These are phyloP conservation scores for Drosophila mayri DNA, from an alignment of 1,140 invertebrate genomes.

Conservation along the genomic window DNA sequence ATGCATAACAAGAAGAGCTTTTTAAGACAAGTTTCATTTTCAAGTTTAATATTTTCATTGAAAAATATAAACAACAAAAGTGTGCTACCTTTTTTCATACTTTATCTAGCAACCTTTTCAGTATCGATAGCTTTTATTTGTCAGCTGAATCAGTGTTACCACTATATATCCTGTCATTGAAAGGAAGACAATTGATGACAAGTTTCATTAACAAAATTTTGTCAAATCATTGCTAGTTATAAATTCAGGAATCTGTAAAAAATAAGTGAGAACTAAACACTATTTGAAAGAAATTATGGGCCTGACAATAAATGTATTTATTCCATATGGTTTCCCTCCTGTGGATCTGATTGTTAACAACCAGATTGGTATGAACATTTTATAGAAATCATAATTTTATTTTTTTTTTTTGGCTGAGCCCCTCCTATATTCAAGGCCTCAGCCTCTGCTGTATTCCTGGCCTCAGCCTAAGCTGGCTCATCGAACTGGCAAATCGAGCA, in stretches of 20 bases:
- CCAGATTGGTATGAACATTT: not conserved
- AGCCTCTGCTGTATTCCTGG: not conserved
- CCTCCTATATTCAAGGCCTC: not conserved
- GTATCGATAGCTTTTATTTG: not conserved
- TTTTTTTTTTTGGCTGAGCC: not conserved
- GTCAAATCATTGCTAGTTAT: not conserved
- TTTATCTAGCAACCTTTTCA: not conserved
- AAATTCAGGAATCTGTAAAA: not conserved
- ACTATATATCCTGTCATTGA: not conserved
- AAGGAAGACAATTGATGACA: not conserved
- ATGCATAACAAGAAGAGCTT: not conserved
- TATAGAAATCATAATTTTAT: not conserved
- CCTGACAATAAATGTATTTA: too few species aligned
- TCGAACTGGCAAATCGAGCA: constrained; percentile 13
- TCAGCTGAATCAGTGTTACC: not conserved
- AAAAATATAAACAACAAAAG: not conserved
- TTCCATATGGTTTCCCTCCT: too few species aligned
- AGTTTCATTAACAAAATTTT: not conserved
- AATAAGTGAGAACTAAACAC: not conserved
- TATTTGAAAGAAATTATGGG: not conserved
- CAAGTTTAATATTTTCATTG: not conserved
- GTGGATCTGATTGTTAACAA: not conserved
- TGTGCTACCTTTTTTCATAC: too few species aligned
- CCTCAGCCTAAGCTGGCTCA: constrained; percentile 16
- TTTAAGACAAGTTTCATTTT: not conserved